Conservation (phyloP, 2,113 vertebrate genomes). For the Cygnus buccinator region DNA sequence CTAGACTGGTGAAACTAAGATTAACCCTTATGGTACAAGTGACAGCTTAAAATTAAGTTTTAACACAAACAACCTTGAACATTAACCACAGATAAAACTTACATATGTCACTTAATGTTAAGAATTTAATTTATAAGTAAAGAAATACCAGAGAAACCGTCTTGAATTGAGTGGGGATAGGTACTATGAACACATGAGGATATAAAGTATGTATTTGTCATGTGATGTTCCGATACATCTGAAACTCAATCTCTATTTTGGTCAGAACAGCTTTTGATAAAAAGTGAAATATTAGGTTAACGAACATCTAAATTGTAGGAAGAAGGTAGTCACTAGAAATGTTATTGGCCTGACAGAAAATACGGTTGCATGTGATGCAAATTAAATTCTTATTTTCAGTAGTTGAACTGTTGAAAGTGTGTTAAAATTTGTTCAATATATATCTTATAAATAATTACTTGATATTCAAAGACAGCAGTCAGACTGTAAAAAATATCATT, state of each 20-base stretch:
- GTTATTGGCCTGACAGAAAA: not conserved
- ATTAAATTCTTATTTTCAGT: not conserved
- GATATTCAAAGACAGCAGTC: not conserved
- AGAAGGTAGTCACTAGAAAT: not conserved
- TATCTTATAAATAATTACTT: not conserved
- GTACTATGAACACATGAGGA: not conserved
- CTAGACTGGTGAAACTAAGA: not conserved
- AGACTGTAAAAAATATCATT: not conserved
- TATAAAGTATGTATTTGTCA: not conserved
- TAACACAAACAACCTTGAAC: not conserved
- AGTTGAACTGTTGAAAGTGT: not conserved
- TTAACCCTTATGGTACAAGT: not conserved
- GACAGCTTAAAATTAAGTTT: not conserved
- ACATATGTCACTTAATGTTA: not conserved
- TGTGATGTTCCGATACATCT: not conserved
- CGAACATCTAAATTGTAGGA: not conserved
- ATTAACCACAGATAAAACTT: not conserved
- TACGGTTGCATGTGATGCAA: not conserved
- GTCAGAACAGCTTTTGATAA: not conserved
- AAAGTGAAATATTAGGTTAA: not conserved
- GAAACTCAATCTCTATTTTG: not conserved
- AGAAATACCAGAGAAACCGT: not conserved
- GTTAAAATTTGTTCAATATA: not conserved
- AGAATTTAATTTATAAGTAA: not conserved
- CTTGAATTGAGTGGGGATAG: not conserved